Evolutionary conservation across 2,888 invertebrate genomes (phyloP).

Genomic region (Tipula confusa): DNA sequence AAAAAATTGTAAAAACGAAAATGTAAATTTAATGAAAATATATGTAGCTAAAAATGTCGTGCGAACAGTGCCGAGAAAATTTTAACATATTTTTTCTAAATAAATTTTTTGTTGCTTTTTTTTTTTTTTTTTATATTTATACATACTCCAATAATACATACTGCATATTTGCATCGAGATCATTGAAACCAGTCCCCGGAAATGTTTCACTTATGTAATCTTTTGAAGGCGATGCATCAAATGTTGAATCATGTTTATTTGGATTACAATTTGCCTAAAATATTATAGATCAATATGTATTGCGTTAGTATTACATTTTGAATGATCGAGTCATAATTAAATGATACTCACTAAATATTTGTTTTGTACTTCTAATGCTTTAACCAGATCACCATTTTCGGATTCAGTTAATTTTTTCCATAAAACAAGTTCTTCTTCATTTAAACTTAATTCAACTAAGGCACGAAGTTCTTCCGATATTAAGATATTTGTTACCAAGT

Average conservation of each 20-base stretch:
- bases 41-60: background rate
- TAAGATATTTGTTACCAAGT: conserved; percentile 51
- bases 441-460: conserved; percentile 54
- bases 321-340: background rate
- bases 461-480: conserved; percentile 54
- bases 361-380: conserved; percentile 43
- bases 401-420: conserved; percentile 47
- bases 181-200: conserved; percentile 39
- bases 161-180: conserved; percentile 38
- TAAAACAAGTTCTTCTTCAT: conserved; percentile 52
- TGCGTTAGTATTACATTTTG: background rate
- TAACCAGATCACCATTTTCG: conserved; percentile 44
- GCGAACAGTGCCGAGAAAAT: background rate
- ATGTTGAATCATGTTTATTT: conserved; percentile 10
- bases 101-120: background rate
- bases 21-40: no score
- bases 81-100: background rate
- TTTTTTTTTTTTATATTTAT: background rate
- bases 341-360: conserved; percentile 44
- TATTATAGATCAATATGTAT: background rate
- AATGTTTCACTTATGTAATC: conserved; percentile 41
- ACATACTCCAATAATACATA: conserved; percentile 34
- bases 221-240: conserved; percentile 40
- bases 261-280: conserved; percentile 30
- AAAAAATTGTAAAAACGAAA: no score